These are phyloP conservation scores for Ispidina picta DNA, from an alignment of 2,797 vertebrate species.

Conservation along the genomic window DNA sequence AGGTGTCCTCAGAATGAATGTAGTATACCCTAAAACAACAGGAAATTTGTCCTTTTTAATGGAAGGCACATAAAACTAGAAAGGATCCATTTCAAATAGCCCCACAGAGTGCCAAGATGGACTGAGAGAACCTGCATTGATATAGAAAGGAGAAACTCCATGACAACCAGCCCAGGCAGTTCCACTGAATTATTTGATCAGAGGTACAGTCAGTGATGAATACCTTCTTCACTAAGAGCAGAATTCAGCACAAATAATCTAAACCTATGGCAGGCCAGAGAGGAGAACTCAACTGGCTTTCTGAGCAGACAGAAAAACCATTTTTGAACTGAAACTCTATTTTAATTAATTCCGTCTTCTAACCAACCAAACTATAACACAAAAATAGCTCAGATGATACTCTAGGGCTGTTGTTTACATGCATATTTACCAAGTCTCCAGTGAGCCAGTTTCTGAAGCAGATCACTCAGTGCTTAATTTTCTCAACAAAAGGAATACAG, in stretches of 20 bases:
- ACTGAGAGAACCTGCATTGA: neutral
- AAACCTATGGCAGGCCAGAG: neutral
- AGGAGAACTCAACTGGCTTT: neutral
- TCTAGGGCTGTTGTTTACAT: slow-evolving; percentile 38
- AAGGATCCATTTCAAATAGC: slow-evolving; percentile 26
- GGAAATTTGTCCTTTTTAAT: neutral
- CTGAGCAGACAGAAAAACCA: neutral
- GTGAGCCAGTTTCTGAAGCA: slow-evolving; percentile 43
- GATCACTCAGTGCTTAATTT: slow-evolving; percentile 41
- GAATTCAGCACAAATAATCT: slow-evolving; percentile 12
- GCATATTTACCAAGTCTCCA: slow-evolving; percentile 33
- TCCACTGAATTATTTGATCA: slow-evolving; percentile 17
- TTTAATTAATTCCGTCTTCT: slow-evolving; percentile 24
- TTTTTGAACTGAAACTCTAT: neutral
- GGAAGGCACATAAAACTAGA: slow-evolving; percentile 8
- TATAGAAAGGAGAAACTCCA: neutral
- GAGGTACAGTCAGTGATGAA: neutral
- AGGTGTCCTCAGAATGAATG: slow-evolving; percentile 1
- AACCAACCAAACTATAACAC: neutral
- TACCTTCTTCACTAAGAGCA: slow-evolving; percentile 6
- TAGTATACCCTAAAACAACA: neutral
- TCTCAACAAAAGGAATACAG: neutral
- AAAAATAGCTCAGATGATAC: slow-evolving; percentile 38
- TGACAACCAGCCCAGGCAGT: neutral
- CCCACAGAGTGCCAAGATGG: neutral